These are phyloP conservation scores for Chaetophractus vellerosus DNA, from an alignment of 2,797 vertebrate genomes.

Conservation along the genomic window DNA sequence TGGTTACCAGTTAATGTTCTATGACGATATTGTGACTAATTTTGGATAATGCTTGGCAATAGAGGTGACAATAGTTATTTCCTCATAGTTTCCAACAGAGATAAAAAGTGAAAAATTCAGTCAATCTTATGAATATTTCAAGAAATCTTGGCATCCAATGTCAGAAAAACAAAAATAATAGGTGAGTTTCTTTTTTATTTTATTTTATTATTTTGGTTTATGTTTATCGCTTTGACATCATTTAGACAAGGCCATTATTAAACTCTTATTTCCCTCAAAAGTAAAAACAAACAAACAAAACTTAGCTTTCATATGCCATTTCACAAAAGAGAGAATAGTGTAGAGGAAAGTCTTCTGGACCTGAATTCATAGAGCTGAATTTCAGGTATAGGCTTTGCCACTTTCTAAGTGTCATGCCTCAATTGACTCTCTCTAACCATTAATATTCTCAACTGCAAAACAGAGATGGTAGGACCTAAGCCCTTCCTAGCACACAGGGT, in stretches of 20 bases:
- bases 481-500: background rate
- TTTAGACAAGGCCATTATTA: background rate
- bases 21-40: slow-evolving; percentile 51
- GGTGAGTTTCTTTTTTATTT: slow-evolving; percentile 5
- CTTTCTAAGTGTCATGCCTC: background rate
- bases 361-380: background rate
- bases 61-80: slow-evolving; percentile 62
- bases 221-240: background rate
- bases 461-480: fast-evolving
- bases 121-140: background rate
- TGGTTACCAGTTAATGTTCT: slow-evolving; percentile 48
- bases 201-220: background rate
- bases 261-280: background rate
- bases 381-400: background rate
- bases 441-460: background rate
- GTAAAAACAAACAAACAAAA: background rate
- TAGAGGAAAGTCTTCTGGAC: background rate
- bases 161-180: background rate
- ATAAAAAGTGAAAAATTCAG: slow-evolving; percentile 51
- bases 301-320: background rate
- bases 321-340: background rate
- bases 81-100: slow-evolving; percentile 46
- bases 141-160: background rate
- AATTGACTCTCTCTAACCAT: background rate
- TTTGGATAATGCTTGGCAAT: slow-evolving; percentile 59